Evolutionary conservation across 64 coral and sea anemone species (phyloP), one percentile per base, ranked within the genome.

Genomic region (Montipora foliosa): DNA sequence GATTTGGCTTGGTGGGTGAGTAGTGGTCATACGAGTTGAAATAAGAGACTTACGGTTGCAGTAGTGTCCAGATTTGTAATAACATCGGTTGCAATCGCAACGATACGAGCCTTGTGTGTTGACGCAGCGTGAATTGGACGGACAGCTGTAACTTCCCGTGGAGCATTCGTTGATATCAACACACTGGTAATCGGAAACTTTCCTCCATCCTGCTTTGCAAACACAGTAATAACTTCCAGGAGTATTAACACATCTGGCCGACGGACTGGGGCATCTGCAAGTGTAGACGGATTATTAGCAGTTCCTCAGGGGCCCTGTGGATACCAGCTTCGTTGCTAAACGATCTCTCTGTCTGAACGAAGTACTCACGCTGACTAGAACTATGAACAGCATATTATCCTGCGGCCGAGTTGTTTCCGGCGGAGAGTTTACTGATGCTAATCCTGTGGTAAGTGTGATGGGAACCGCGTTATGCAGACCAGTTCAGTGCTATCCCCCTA

Each of bases 101-200:
- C 74, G 55, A 44, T 95, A 95, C 22, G 93, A 95, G 15, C 93
- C 93, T 16, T 76, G 53, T 44, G 81, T 91, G 8, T 95, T 95
- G 10, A 91, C 88, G 76, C 93, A 95, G 15, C 55, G 68, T 15
- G 93, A 90, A 49, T 79, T 78, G 16, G 82, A 74, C 19, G 89
- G 89, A 19, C 94, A 95, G 48, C 80, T 78, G 66, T 95, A 80
- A 8, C 57, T 79, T 49, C 94, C 85, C 55, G 2, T 17, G 14
- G 19, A 22, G 46, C 94, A 95, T 60, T 95, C 89, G 22, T 95
- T 49, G 5, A 91, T 47, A 44, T 95, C 93, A 3, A 70, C 73
- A 87, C 93, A 95, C 13, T 75, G 49, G 57, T 95, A 95, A 68
- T 91, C 80, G 5, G 94, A 91, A 48, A 87, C 75, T 81, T 91